Evolutionary conservation across 1,140 invertebrate species (phyloP), one percentile per base, ranked within the genome.

Genomic region (Lucilia sericata): DNA sequence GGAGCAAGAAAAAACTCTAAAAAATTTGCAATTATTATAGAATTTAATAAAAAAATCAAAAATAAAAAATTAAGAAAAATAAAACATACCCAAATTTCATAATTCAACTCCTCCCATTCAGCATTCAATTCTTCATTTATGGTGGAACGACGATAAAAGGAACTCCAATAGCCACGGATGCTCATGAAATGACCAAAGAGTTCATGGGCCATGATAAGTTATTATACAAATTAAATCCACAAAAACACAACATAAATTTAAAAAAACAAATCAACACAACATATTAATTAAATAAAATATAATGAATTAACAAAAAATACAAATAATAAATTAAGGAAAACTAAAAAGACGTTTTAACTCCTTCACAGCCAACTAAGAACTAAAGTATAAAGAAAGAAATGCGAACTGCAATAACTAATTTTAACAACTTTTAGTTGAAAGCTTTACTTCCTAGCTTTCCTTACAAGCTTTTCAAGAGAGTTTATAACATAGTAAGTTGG

Each of bases 41-140:
- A 30, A 34, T 30, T 30, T 55, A 12, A 55, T 8, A 1, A 55
- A 55, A 7, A 55, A 55, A 55, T 55, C 2, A 10, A 51, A 51
- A 51, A 36, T 9, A 8, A 78, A 21, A 55, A 55, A 80, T 49
- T 49, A 19, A 76, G 25, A 5, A 80, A 21, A 2, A n/a, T n/a
- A 76, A 80, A 49, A 25, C 84, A 51, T 49, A 85, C 84, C 84
- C 84, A 85, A 47, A 85, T 85, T n/a, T 85, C 84, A 25, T 81
- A 47, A 42, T 83, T 85, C 14, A 85, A 47, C 13, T 83, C 76
- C 7, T 83, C 65, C 84, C 84, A 85, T 82, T 85, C 84, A 10
- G 83, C 84, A 36, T 85, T 85, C 14, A 85, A 13, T 74, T 85
- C 82, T 14, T 83, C 82, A 60, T 85, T 85, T 5, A 85, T 36